These are phyloP conservation scores for Hemiscyllium ocellatum DNA, from an alignment of 2,113 vertebrate species.

Conservation along the genomic window DNA sequence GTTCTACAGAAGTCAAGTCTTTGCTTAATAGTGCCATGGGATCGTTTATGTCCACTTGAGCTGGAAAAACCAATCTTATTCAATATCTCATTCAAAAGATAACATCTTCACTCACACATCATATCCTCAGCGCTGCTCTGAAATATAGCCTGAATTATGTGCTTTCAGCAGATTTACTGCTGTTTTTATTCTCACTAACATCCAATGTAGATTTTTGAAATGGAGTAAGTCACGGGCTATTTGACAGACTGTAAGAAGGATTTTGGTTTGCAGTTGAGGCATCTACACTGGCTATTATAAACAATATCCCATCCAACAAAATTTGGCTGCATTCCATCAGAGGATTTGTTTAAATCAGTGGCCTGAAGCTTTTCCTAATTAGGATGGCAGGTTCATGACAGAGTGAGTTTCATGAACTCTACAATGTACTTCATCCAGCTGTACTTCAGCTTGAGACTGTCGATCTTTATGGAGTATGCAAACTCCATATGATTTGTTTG, in stretches of 20 bases:
- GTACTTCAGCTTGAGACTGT: slow-evolving; percentile 10
- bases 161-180: neutral
- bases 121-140: neutral
- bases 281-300: neutral
- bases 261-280: neutral
- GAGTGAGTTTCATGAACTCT: neutral
- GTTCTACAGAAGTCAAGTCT: neutral
- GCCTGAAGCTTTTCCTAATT: slow-evolving; percentile 24
- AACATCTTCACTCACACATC: neutral
- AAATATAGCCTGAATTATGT: neutral
- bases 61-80: neutral
- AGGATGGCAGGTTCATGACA: neutral
- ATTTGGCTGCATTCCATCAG: slow-evolving; percentile 5
- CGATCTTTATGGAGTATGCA: neutral
- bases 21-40: neutral
- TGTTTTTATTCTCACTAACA: neutral
- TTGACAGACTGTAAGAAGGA: neutral
- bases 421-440: neutral
- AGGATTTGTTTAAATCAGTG: slow-evolving; percentile 20
- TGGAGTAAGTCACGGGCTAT: no score
- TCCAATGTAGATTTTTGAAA: neutral
- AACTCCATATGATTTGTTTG: neutral
- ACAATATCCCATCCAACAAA: slow-evolving; percentile 2
- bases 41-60: neutral
- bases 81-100: neutral